These are phyloP conservation scores for Cerceris ruficornis DNA, from an alignment of 2,888 invertebrate species.

Conservation along the genomic window DNA sequence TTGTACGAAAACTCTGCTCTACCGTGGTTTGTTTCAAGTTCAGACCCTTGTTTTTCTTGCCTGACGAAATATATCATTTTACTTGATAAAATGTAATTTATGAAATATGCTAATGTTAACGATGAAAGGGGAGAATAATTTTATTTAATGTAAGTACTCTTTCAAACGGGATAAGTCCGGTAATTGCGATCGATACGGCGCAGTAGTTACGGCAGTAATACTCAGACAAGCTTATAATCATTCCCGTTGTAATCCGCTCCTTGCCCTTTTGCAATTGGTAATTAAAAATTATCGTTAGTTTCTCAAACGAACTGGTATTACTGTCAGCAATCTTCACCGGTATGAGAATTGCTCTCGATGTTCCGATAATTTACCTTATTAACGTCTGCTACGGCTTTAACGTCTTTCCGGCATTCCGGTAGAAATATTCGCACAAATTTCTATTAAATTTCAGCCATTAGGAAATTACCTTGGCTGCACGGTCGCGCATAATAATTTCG, in stretches of 20 bases:
- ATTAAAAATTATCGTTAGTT: not conserved
- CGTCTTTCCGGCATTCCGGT: conserved; percentile 6
- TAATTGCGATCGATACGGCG: conserved; percentile 6
- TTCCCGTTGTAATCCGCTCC: not conserved
- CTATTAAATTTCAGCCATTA: conserved; percentile 63
- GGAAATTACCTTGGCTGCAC: conserved; percentile 59
- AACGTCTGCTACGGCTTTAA: conserved; percentile 20
- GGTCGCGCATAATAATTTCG: conserved; percentile 45
- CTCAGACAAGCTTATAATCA: not conserved
- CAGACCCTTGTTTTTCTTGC: too few species aligned
- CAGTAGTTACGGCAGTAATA: conserved; percentile 8
- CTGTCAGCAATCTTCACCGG: not conserved
- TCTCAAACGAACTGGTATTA: not conserved
- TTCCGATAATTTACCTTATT: conserved; percentile 29
- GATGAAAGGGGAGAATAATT: not conserved
- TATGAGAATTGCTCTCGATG: conserved; percentile 9
- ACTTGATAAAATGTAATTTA: too few species aligned
- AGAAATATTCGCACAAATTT: conserved; percentile 39
- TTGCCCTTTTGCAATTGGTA: not conserved
- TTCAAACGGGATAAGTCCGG: not conserved
- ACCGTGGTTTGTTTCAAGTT: too few species aligned
- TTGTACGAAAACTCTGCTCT: too few species aligned
- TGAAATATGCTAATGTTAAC: not conserved
- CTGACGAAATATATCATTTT: too few species aligned
- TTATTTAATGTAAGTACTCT: not conserved